A percentile compares a stretch with the other conserved stretches of the same genome.
Evolutionary conservation across 2,888 invertebrate genomes (phyloP).

Genomic region (Stenoptilia bipunctidactyla): DNA sequence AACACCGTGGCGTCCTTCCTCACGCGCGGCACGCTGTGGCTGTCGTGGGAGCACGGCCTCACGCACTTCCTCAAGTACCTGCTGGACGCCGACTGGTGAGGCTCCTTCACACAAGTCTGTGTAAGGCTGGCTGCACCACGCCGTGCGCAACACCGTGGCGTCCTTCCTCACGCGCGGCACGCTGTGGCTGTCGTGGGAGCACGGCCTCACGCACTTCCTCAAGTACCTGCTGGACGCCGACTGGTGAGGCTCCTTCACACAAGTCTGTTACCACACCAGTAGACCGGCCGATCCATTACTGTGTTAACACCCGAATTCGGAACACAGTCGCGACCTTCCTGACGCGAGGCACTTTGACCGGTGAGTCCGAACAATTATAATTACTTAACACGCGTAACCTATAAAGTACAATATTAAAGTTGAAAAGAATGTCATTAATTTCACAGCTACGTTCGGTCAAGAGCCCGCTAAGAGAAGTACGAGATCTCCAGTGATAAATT

Average conservation of each 20-base stretch:
- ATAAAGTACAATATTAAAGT: no score
- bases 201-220: slow-evolving; percentile 75
- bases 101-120: no score
- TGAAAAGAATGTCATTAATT: no score
- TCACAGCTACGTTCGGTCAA: no score
- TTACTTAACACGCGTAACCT: no score
- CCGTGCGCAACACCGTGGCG: slow-evolving; percentile 77
- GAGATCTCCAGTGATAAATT: no score
- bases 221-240: slow-evolving; percentile 80
- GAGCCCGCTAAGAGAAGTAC: no score
- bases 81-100: slow-evolving; percentile 79
- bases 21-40: slow-evolving; percentile 81
- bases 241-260: no score
- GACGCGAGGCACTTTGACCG: slow-evolving; percentile 81
- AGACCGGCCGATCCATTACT: no score
- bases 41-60: slow-evolving; percentile 79
- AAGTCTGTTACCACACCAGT: no score
- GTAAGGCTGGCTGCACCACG: slow-evolving; percentile 83
- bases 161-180: slow-evolving; percentile 81
- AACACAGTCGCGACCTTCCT: slow-evolving; percentile 80
- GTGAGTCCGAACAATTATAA: no score
- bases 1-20: slow-evolving; percentile 80
- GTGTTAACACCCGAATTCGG: slow-evolving; percentile 79
- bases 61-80: slow-evolving; percentile 76
- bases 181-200: slow-evolving; percentile 81